phyloP scores from a whole-genome alignment of 2,113 vertebrate genomes.

The Herpetotheres cachinnans region DNA sequence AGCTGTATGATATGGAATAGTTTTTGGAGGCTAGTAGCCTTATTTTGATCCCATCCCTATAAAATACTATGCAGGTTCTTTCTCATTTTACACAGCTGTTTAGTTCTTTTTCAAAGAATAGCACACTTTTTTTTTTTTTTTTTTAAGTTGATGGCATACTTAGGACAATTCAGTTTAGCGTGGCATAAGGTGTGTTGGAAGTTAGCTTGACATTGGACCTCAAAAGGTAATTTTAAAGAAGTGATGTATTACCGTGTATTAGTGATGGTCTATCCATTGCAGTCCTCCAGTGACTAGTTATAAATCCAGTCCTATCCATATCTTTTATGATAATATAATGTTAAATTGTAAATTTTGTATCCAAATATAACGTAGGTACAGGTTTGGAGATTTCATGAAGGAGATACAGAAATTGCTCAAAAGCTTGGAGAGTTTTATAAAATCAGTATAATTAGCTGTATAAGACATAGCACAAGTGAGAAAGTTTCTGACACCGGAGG shows the following conservation, averaged over 20 bases:
- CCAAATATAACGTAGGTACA: neutral
- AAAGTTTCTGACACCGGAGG: neutral
- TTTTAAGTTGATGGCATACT: neutral
- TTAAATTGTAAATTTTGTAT: neutral
- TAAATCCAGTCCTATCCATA: neutral
- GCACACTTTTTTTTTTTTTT: fast-evolving
- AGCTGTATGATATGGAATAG: neutral
- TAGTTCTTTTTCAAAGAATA: neutral
- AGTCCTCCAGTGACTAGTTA: neutral
- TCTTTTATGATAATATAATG: neutral
- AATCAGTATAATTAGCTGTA: neutral
- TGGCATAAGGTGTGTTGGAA: neutral
- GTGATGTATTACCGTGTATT: neutral
- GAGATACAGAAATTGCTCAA: neutral
- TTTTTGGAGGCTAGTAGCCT: neutral
- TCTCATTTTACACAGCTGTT: neutral
- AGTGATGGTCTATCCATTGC: neutral
- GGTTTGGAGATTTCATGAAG: neutral
- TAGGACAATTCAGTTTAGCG: neutral
- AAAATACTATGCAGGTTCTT: neutral
- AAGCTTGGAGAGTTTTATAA: neutral
- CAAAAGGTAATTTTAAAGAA: neutral
- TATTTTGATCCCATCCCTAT: neutral
- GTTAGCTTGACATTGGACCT: neutral
- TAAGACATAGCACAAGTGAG: neutral